These are phyloP conservation scores for Aulostomus chinensis DNA, from an alignment of 2,797 vertebrate genomes.

Conservation along the genomic window DNA sequence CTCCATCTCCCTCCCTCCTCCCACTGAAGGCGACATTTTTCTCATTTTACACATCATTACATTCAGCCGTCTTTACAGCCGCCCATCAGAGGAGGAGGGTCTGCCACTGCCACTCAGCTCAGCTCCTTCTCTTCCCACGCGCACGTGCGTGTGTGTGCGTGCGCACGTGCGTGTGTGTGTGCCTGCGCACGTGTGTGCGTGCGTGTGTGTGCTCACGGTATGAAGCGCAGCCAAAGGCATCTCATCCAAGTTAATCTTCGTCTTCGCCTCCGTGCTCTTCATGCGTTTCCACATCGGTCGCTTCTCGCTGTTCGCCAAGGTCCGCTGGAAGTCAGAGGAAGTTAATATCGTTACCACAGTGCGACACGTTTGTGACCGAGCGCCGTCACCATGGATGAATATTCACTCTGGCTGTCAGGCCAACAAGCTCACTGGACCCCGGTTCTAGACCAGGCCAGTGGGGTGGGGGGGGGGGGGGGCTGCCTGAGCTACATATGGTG, in stretches of 20 bases:
- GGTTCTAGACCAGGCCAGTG: too few species aligned
- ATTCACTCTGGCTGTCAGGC: too few species aligned
- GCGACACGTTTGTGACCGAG: too few species aligned
- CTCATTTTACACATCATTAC: slow-evolving; percentile 83
- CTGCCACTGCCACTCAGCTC: slow-evolving; percentile 7
- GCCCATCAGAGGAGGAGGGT: slow-evolving; percentile 42
- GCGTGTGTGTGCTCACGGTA: slow-evolving; percentile 66
- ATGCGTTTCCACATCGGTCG: slow-evolving; percentile 70
- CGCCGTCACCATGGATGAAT: too few species aligned
- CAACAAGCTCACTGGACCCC: too few species aligned
- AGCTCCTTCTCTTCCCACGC: slow-evolving; percentile 18
- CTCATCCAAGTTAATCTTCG: slow-evolving; percentile 54
- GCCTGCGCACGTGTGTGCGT: slow-evolving; percentile 13
- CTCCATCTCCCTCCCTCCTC: slow-evolving; percentile 26
- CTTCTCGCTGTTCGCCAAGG: slow-evolving; percentile 38
- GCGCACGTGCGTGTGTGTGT: slow-evolving; percentile 25
- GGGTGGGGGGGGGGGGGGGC: too few species aligned
- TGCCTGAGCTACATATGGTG: too few species aligned
- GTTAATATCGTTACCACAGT: background rate
- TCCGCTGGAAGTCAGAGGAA: slow-evolving; percentile 47
- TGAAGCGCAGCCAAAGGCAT: slow-evolving; percentile 74
- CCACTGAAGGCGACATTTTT: slow-evolving; percentile 66
- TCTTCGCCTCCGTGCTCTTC: slow-evolving; percentile 54
- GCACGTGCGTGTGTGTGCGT: slow-evolving; percentile 8
- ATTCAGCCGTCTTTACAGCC: slow-evolving; percentile 61